Percentiles rank a stretch among this genome's conserved stretches.
These are phyloP conservation scores for Matsumurasca onukii DNA, from an alignment of 1,140 invertebrate genomes.

Conservation along the genomic window DNA sequence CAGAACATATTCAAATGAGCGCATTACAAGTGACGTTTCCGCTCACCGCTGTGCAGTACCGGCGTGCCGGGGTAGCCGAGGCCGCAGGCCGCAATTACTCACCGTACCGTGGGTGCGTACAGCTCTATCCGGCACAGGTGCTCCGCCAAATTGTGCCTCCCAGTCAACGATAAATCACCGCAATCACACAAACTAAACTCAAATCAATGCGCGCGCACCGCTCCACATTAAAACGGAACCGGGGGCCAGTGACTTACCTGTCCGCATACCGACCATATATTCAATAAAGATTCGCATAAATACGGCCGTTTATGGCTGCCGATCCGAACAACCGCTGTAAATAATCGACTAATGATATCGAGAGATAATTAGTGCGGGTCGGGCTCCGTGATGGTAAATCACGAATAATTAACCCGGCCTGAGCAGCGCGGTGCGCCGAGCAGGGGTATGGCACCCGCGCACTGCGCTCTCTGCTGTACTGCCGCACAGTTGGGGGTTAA, in stretches of 20 bases:
- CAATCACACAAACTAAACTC: neutral
- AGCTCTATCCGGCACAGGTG: neutral
- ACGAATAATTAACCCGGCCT: too few relatives aligned
- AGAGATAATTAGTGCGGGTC: too few relatives aligned
- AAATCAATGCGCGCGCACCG: neutral
- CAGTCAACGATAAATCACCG: neutral
- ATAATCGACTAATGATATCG: constrained; percentile 10
- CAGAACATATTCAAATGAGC: too few relatives aligned
- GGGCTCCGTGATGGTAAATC: too few relatives aligned
- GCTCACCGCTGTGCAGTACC: too few relatives aligned
- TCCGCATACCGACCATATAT: constrained; percentile 11
- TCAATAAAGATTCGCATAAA: constrained; percentile 18
- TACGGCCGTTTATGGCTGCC: constrained; percentile 9
- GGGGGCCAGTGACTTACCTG: constrained; percentile 1
- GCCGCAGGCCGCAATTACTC: neutral
- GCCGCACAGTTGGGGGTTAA: too few relatives aligned
- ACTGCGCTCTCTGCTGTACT: too few relatives aligned
- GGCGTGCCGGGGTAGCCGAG: neutral
- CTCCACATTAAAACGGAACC: neutral
- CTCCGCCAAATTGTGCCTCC: neutral
- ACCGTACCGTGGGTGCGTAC: neutral
- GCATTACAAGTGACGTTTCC: too few relatives aligned
- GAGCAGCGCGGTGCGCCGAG: too few relatives aligned
- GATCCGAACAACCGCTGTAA: neutral
- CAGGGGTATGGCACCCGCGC: too few relatives aligned